Percentiles rank a stretch among this genome's conserved stretches.
Conservation (phyloP, 53 echinoderm and acorn worm species). For the Actinopyga echinites region DNA sequence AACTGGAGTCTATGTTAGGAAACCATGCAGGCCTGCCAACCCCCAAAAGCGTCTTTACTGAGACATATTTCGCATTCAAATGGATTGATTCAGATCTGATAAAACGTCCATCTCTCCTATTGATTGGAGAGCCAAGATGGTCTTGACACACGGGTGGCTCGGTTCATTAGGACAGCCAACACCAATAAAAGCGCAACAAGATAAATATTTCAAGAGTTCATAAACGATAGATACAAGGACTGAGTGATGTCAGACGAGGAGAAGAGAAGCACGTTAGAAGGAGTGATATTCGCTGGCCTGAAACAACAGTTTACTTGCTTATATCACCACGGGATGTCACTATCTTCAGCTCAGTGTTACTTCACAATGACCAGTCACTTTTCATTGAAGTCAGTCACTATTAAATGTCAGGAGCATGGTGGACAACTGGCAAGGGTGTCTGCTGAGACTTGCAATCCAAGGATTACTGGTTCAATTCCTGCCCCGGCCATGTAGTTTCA, state of each 20-base stretch:
- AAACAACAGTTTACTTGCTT: no score
- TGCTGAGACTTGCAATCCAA: no score
- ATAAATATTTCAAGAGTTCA: conserved; percentile 12
- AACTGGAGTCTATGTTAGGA: conserved; percentile 27
- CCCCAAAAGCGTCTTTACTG: conserved; percentile 21
- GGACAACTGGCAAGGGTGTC: no score
- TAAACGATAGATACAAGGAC: not conserved
- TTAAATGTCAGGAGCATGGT: no score
- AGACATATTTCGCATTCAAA: conserved; percentile 32
- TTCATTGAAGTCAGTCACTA: no score
- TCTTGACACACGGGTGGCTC: not conserved
- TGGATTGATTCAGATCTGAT: conserved; percentile 39
- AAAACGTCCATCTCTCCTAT: not conserved
- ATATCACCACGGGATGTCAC: no score
- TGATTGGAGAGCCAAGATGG: not conserved
- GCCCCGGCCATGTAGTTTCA: no score
- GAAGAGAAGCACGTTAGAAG: not conserved
- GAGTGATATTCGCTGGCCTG: no score
- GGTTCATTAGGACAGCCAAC: conserved; percentile 11
- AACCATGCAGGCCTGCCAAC: conserved; percentile 6
- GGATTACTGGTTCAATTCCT: no score
- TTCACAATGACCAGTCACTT: no score
- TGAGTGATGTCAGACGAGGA: not conserved
- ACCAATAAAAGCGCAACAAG: not conserved
- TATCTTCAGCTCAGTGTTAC: no score